Percentiles rank a stretch among this genome's conserved stretches.
These are phyloP conservation scores for Nematolebias whitei DNA, from an alignment of 2,113 vertebrate genomes.

Conservation along the genomic window DNA sequence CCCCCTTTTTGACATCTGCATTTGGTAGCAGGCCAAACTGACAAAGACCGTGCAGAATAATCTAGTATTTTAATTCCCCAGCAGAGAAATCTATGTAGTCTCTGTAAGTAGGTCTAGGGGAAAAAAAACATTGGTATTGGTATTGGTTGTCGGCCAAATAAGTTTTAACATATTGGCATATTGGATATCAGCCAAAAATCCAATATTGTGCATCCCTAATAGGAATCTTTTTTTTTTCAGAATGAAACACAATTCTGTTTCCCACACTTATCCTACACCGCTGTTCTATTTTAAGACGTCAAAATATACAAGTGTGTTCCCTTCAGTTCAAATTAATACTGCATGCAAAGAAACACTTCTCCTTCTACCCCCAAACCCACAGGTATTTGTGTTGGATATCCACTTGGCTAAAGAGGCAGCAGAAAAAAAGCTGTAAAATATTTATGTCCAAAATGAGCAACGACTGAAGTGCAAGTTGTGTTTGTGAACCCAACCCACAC, in stretches of 20 bases:
- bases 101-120: too few species aligned
- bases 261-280: conserved; percentile 45
- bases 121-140: too few species aligned
- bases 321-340: conserved; percentile 53
- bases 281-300: conserved; percentile 55
- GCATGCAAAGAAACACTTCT: conserved; percentile 64
- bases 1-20: too few species aligned
- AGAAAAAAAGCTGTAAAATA: conserved; percentile 37
- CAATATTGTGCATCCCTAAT: too few species aligned
- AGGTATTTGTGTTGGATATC: conserved; percentile 63
- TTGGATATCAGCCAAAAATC: too few species aligned
- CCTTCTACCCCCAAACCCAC: conserved; percentile 59
- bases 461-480: conserved; percentile 20
- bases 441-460: conserved; percentile 46
- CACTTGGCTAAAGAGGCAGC: conserved; percentile 42
- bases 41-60: too few species aligned
- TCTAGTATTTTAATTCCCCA: too few species aligned
- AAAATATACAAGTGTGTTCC: conserved; percentile 62
- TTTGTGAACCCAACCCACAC: too few species aligned
- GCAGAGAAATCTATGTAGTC: too few species aligned
- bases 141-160: too few species aligned
- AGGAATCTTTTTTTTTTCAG: conserved; percentile 13
- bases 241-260: conserved; percentile 37
- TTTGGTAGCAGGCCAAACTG: too few species aligned
- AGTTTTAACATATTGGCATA: too few species aligned